These are phyloP conservation scores for Silurus asotus DNA, from an alignment of 2,113 vertebrate genomes.

Conservation along the genomic window DNA sequence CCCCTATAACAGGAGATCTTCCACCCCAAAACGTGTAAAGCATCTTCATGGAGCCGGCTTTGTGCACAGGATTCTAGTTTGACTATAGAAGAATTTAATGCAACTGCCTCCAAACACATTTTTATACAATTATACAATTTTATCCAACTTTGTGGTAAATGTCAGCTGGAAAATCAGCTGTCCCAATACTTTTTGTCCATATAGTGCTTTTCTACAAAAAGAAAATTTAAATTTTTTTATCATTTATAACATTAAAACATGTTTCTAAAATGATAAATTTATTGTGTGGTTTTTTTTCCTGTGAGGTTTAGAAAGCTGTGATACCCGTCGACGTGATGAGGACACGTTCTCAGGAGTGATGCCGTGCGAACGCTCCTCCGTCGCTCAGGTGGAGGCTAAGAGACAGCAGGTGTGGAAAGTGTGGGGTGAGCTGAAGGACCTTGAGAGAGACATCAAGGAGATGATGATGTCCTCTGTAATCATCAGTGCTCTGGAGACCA, in stretches of 20 bases:
- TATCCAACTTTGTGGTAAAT: no score
- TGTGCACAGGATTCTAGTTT: no score
- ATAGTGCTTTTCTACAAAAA: no score
- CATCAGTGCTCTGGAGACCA: constrained; percentile 51
- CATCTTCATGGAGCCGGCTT: no score
- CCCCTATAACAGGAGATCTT: no score
- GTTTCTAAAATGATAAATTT: background rate
- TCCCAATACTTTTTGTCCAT: no score
- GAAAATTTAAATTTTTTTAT: background rate
- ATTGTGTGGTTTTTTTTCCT: background rate
- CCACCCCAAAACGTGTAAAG: no score
- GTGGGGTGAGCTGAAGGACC: constrained; percentile 65
- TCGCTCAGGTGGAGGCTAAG: constrained; percentile 60
- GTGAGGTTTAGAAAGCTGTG: background rate
- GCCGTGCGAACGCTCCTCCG: background rate
- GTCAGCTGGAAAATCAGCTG: no score
- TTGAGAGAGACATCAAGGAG: constrained; percentile 69
- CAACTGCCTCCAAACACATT: no score
- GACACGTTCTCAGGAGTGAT: background rate
- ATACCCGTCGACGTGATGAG: background rate
- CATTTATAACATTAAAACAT: background rate
- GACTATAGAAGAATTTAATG: no score
- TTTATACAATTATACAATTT: no score
- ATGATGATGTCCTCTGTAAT: constrained; percentile 56
- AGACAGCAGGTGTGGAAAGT: constrained; percentile 65